Conservation (phyloP, 2,888 invertebrate genomes). For the Drosophila dives region DNA sequence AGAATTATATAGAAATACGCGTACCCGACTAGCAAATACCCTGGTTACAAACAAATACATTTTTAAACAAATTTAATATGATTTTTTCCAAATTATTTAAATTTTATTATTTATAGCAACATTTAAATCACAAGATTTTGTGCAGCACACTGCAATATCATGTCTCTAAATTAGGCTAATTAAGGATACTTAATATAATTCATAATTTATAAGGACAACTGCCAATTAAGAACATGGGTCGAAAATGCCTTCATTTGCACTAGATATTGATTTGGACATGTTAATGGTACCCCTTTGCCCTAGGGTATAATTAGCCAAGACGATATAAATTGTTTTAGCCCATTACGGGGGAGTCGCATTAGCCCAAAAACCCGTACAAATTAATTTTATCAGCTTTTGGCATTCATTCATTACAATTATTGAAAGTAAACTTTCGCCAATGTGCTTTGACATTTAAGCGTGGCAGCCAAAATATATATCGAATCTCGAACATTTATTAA, state of each 20-base stretch:
- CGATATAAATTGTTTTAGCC: conserved; percentile 22
- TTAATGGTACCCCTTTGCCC: neutral
- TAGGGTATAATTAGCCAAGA: conserved; percentile 4
- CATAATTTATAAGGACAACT: neutral
- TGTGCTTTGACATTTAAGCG: conserved; percentile 19
- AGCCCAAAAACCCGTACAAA: conserved; percentile 30
- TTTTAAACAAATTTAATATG: neutral
- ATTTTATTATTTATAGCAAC: neutral
- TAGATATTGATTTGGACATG: neutral
- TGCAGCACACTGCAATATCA: neutral
- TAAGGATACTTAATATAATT: neutral
- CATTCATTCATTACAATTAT: conserved; percentile 53
- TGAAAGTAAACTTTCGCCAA: conserved; percentile 37
- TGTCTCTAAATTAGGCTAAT: neutral
- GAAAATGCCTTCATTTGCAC: neutral
- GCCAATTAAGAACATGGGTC: neutral
- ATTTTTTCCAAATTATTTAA: neutral
- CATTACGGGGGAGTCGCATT: conserved; percentile 7
- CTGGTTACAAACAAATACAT: neutral
- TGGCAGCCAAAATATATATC: conserved; percentile 24
- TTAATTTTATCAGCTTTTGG: conserved; percentile 33
- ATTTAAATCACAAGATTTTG: neutral
- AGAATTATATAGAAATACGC: neutral
- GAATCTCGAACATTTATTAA: neutral
- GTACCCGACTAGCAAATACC: neutral